A percentile compares a stretch with the other conserved stretches of the same genome.
Conservation (phyloP, 2,113 vertebrate species). For the Caloenas nicobarica region DNA sequence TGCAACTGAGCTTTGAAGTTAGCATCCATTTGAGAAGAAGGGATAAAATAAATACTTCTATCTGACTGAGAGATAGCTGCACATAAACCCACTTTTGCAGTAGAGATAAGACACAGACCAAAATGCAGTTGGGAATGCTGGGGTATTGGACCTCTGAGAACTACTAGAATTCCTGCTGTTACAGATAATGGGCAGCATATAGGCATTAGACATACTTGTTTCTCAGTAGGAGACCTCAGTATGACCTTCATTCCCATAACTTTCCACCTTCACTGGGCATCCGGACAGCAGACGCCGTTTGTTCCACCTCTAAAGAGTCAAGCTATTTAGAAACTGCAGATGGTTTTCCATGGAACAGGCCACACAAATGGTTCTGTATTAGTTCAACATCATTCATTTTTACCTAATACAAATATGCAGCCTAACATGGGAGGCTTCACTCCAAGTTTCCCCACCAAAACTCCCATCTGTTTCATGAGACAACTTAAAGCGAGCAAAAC, state of each 20-base stretch:
- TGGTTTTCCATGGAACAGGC: not conserved
- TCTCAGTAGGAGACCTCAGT: not conserved
- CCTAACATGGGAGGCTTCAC: not conserved
- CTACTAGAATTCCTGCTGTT: not conserved
- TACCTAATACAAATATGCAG: not conserved
- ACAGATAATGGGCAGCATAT: not conserved
- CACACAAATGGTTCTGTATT: not conserved
- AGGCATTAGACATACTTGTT: not conserved
- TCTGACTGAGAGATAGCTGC: not conserved
- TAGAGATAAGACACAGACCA: not conserved
- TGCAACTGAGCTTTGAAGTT: not conserved
- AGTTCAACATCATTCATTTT: not conserved
- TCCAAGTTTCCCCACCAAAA: not conserved
- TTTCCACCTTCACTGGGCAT: not conserved
- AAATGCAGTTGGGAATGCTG: not conserved
- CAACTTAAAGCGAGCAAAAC: not conserved
- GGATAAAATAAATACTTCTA: not conserved
- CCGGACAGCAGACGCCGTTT: not conserved
- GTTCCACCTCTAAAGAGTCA: not conserved
- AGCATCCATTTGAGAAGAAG: not conserved
- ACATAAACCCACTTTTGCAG: not conserved
- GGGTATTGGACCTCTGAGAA: not conserved
- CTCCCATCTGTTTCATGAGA: not conserved
- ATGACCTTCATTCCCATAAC: not conserved
- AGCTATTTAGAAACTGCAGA: not conserved